Evolutionary conservation across 2,113 vertebrate species (phyloP), one percentile per base, ranked within the genome.

Genomic region (Micronycteris hirsuta): DNA sequence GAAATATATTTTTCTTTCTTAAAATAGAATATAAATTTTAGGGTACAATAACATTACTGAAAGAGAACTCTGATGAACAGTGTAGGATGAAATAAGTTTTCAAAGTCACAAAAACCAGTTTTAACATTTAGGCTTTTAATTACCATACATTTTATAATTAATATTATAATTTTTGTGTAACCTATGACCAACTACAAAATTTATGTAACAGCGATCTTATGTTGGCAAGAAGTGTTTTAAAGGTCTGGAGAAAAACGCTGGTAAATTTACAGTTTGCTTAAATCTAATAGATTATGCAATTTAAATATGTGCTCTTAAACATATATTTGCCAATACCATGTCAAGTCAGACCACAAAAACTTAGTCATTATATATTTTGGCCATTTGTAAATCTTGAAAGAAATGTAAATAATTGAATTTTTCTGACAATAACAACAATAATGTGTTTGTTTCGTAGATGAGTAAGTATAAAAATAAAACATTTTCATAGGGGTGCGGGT

Each of bases 1-100:
- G 49, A 82, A 93, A 93, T 0, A 68, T 85, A 71, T 28, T 49
- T 97, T 96, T 93, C 9, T 82, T 71, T 67, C 61, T 96, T 91
- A 96, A 89, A 93, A 95, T 19, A 11, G 7, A 89, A 91, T 86
- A 83, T 61, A 97, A 89, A 96, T 16, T 93, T 94, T 38, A 17
- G 7, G 54, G 20, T 92, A 45, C 19, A 89, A 22, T 36, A 84
- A 31, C 2, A 52, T 95, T 80, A 2, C 17, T 58, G 7, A 95
- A 94, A 96, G 88, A 97, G 91, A 91, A 43, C 43, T 67, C 63
- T 82, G 38, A 93, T 92, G 22, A 97, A 92, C 93, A 97, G 86
- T 86, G 89, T 56, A 93, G 13, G 93, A 26, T 3, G 0, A 89
- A 96, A 82, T 49, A 96, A 94, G 45, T 56, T 19, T 16, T 88